Evolutionary conservation across 2,888 invertebrate species (phyloP).

Genomic region (Thereva nobilitata): DNA sequence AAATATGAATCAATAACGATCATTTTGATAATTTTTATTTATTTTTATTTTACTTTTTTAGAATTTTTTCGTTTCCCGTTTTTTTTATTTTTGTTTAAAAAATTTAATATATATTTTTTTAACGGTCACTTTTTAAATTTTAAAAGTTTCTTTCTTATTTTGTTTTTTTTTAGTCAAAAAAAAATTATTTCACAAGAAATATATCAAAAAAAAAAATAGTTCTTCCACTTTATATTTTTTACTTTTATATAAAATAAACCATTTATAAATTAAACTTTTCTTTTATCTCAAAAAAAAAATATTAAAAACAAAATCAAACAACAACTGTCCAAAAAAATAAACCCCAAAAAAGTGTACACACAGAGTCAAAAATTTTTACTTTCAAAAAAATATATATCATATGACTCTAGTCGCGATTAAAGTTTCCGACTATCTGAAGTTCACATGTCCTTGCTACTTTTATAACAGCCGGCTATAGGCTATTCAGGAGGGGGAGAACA

Average conservation of each 20-base stretch:
- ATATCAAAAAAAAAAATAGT: too few species aligned
- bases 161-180: too few species aligned
- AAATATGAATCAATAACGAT: slow-evolving; percentile 52
- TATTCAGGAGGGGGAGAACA: slow-evolving; percentile 37
- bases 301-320: too few species aligned
- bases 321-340: too few species aligned
- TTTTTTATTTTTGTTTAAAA: slow-evolving; percentile 10
- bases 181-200: too few species aligned
- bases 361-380: background rate
- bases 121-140: too few species aligned
- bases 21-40: slow-evolving; percentile 44
- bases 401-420: slow-evolving; percentile 36
- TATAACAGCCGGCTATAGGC: slow-evolving; percentile 53
- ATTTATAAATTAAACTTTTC: too few species aligned
- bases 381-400: slow-evolving; percentile 12
- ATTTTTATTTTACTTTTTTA: slow-evolving; percentile 13
- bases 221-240: too few species aligned
- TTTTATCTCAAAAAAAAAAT: too few species aligned
- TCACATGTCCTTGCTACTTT: slow-evolving; percentile 60
- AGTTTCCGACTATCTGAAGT: slow-evolving; percentile 59
- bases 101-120: slow-evolving; percentile 7
- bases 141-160: too few species aligned
- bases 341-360: background rate
- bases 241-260: too few species aligned
- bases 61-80: slow-evolving; percentile 1